phyloP scores from a whole-genome alignment of 1,140 invertebrate genomes.

The Ostrea edulis region DNA sequence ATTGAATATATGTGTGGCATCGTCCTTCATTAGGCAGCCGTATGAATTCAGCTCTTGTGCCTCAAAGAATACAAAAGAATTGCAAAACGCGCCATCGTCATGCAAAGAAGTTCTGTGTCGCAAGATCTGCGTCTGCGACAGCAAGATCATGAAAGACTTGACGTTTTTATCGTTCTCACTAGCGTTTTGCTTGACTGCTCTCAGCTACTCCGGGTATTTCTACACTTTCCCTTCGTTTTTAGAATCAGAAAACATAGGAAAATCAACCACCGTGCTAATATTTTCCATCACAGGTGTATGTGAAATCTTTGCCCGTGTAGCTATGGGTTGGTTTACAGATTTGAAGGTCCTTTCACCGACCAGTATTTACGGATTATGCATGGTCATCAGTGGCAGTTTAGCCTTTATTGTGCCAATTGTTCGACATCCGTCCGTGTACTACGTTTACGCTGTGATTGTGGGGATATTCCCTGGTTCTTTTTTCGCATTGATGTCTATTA shows the following conservation, averaged over 20 bases:
- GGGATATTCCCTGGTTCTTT: conserved; percentile 34
- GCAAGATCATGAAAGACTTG: background rate
- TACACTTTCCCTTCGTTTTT: conserved; percentile 1
- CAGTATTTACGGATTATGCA: background rate
- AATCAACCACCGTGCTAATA: conserved; percentile 8
- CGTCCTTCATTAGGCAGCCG: conserved; percentile 48
- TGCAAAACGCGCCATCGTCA: background rate
- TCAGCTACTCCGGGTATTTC: conserved; percentile 2
- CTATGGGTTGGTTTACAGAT: conserved; percentile 44
- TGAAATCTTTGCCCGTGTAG: conserved; percentile 36
- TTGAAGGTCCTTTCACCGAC: background rate
- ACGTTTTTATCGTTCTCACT: background rate
- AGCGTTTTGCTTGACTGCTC: background rate
- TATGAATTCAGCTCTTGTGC: conserved; percentile 82
- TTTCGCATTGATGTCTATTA: conserved; percentile 12
- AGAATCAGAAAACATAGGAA: background rate
- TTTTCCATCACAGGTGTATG: conserved; percentile 19
- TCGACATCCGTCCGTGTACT: background rate
- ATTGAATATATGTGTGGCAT: conserved; percentile 49
- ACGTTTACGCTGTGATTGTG: conserved; percentile 23
- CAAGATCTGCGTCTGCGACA: background rate
- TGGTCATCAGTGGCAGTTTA: conserved; percentile 33
- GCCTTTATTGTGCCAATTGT: background rate
- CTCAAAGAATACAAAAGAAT: background rate
- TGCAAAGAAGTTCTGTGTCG: background rate